These are phyloP conservation scores for Ophioninae sp. DNA, from an alignment of 2,888 invertebrate genomes.

Conservation along the genomic window DNA sequence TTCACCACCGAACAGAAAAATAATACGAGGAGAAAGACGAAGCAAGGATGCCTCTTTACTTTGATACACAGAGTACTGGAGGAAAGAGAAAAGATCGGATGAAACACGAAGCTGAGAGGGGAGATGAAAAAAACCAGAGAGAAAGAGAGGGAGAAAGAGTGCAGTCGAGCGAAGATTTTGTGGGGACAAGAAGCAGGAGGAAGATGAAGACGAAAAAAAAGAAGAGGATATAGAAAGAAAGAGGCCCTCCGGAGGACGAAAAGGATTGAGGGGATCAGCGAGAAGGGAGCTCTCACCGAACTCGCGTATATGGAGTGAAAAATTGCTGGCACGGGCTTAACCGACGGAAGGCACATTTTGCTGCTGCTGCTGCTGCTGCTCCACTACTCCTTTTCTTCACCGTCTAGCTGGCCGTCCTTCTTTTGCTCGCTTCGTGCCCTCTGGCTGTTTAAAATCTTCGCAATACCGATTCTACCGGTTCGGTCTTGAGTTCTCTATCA, in stretches of 20 bases:
- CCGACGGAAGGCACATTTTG: slow-evolving; percentile 66
- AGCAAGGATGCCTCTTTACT: slow-evolving; percentile 42
- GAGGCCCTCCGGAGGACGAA: slow-evolving; percentile 49
- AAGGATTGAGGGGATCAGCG: slow-evolving; percentile 65
- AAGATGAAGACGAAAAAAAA: slow-evolving; percentile 52
- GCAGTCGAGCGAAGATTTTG: slow-evolving; percentile 53
- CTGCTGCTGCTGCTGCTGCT: slow-evolving; percentile 9
- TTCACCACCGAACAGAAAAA: slow-evolving; percentile 12
- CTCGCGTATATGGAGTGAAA: slow-evolving; percentile 70
- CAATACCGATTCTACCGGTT: slow-evolving; percentile 62
- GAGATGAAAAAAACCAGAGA: slow-evolving; percentile 48
- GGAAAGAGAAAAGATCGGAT: slow-evolving; percentile 47
- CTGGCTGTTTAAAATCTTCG: slow-evolving; percentile 71
- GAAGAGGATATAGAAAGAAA: slow-evolving; percentile 33
- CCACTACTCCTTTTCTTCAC: not conserved
- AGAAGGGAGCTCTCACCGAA: slow-evolving; percentile 64
- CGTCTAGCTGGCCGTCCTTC: not conserved
- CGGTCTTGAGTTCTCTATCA: slow-evolving; percentile 18
- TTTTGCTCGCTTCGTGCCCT: slow-evolving; percentile 15
- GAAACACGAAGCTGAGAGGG: slow-evolving; percentile 39
- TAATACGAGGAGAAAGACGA: slow-evolving; percentile 54
- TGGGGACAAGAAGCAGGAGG: slow-evolving; percentile 47
- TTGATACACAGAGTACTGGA: slow-evolving; percentile 39
- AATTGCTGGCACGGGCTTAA: slow-evolving; percentile 65
- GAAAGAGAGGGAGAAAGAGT: slow-evolving; percentile 42